phyloP scores from a whole-genome alignment of 2,888 invertebrate species.

The Hyles lineata region DNA sequence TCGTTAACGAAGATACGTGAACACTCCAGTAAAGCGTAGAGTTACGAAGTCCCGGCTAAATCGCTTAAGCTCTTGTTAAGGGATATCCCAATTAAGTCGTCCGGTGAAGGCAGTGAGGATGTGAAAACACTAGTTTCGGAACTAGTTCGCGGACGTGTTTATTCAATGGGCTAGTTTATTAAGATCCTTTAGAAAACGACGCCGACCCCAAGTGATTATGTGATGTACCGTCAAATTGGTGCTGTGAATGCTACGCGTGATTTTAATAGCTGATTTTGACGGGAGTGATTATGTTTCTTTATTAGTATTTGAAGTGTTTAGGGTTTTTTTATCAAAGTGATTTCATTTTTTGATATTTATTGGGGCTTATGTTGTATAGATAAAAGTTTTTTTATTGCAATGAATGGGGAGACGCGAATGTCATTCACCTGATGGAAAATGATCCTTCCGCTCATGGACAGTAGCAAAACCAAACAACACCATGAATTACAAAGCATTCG shows the following conservation, averaged over 20 bases:
- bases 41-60: constrained; percentile 50
- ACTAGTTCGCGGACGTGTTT: constrained; percentile 25
- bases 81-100: constrained; percentile 46
- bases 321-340: neutral
- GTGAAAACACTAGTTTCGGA: constrained; percentile 35
- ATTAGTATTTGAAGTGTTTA: neutral
- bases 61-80: constrained; percentile 46
- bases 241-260: neutral
- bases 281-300: neutral
- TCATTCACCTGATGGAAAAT: too few species aligned
- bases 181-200: constrained; percentile 13
- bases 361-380: too few species aligned
- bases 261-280: neutral
- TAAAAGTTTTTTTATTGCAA: too few species aligned
- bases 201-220: neutral
- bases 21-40: constrained; percentile 47
- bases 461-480: too few species aligned
- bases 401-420: too few species aligned
- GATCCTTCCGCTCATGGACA: too few species aligned
- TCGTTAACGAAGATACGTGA: constrained; percentile 51
- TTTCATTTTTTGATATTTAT: neutral
- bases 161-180: constrained; percentile 19
- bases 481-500: too few species aligned
- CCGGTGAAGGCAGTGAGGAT: constrained; percentile 36
- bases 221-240: neutral